A percentile compares a stretch with the other conserved stretches of the same genome.
phyloP scores from a whole-genome alignment of 2,888 invertebrate genomes.

The Bursaphelenchus okinawaensis region DNA sequence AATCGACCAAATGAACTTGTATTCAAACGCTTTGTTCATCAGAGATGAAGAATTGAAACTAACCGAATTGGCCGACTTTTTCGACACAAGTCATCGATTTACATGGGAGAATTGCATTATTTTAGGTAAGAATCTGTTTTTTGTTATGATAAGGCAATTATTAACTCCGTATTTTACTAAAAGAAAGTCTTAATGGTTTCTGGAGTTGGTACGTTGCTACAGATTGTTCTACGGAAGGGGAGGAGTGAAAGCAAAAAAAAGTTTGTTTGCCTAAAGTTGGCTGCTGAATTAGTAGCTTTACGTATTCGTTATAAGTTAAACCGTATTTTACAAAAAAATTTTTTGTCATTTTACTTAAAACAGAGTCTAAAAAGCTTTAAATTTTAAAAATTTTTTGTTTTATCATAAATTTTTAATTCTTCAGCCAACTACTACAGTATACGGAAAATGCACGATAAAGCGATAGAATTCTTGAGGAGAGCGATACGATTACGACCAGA shows the following conservation, averaged over 20 bases:
- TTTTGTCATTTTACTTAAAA: not conserved
- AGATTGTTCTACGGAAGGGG: too few species aligned
- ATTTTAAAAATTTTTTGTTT: too few species aligned
- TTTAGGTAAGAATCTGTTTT: constrained; percentile 76
- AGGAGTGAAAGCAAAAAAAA: too few species aligned
- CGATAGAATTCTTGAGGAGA: constrained; percentile 85
- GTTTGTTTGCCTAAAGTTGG: too few species aligned
- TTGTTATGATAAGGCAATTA: too few species aligned
- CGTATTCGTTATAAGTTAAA: constrained; percentile 8
- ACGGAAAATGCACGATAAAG: constrained; percentile 89
- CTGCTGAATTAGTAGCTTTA: too few species aligned
- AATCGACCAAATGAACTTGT: constrained; percentile 89
- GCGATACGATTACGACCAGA: constrained; percentile 44
- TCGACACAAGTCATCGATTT: constrained; percentile 89
- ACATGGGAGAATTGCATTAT: constrained; percentile 94
- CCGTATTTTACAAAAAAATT: too few species aligned
- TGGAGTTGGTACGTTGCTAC: too few species aligned
- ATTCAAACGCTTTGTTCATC: constrained; percentile 89
- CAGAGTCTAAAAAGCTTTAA: not conserved
- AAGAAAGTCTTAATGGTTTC: too few species aligned
- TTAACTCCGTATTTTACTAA: too few species aligned
- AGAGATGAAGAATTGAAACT: constrained; percentile 69
- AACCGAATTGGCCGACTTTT: constrained; percentile 84
- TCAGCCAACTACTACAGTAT: constrained; percentile 92
- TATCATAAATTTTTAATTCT: constrained; percentile 34